Evolutionary conservation across 2,888 invertebrate genomes (phyloP), one percentile per base, ranked within the genome.

Genomic region (Orthosia gothica): DNA sequence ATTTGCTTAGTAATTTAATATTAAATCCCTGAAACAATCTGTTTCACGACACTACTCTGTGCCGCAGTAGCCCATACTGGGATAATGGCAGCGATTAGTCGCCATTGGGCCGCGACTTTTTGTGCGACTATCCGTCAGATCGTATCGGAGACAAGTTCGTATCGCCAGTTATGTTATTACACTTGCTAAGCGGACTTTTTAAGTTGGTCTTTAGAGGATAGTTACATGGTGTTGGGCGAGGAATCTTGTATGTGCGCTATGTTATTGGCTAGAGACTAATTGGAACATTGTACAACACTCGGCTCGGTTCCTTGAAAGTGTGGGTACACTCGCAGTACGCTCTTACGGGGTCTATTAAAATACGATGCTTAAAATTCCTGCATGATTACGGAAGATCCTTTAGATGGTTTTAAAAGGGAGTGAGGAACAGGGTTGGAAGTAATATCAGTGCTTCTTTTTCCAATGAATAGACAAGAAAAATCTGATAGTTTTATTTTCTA

Each of bases 71-170:
- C 74, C 91, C 89, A 89, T 87, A 87, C 74, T 80, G 74, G 83
- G 87, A 75, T 90, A 91, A 91, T 91, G 84, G 84, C 81, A 63
- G 74, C 89, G 91, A 91, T 91, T 91, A 91, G 89, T 85, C 81
- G 90, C 77, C 82, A 87, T 85, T 84, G 78, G 74, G 70, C 73
- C 75, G 84, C 82, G 79, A 84, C 78, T 91, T 91, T 90, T 91
- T 91, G 86, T 85, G 81, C 81, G 70, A 70, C 75, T 74, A 74
- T 79, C 78, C 82, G 82, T 81, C 83, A 85, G 89, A 88, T 88
- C 75, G 79, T 71, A 89, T 89, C 86, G 84, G 83, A 79, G 73
- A 79, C 82, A 70, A 81, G 87, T 80, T 80, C 70, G 62, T 76
- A 72, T 55, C 67, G 32, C 75, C 83, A 76, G 85, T 82, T 85